Conservation (phyloP, 37 sponge, comb jelly and placozoan genomes). For the Hexactinellida sp. region DNA sequence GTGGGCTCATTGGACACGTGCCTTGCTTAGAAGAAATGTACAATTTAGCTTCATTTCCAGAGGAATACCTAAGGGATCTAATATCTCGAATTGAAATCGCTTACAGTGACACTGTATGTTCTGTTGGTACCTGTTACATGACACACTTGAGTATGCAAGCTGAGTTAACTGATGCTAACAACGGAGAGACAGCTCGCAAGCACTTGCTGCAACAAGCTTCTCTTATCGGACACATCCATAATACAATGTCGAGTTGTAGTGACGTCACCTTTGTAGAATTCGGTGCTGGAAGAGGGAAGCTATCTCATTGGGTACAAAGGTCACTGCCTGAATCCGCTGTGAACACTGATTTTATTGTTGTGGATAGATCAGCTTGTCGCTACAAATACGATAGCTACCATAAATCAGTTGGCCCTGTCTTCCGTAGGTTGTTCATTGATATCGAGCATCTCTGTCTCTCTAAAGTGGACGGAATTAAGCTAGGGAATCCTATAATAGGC, state of each 20-base stretch:
- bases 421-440: constrained; percentile 58
- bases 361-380: not conserved
- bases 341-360: not conserved
- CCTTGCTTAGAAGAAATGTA: not conserved
- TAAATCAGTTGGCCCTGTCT: constrained; percentile 30
- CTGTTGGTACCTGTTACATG: not conserved
- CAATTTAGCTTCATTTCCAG: not conserved
- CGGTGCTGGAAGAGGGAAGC: constrained; percentile 75
- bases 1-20: not conserved
- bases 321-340: constrained; percentile 12
- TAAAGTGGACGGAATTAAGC: not conserved
- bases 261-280: constrained; percentile 60
- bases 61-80: not conserved
- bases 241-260: constrained; percentile 9
- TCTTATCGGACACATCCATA: constrained; percentile 51
- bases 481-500: constrained; percentile 22
- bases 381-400: constrained; percentile 22
- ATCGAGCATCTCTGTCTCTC: constrained; percentile 47
- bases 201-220: constrained; percentile 74
- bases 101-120: not conserved
- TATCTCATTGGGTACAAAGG: constrained; percentile 40
- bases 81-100: not conserved
- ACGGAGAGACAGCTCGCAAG: constrained; percentile 56
- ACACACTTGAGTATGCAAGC: constrained; percentile 22
- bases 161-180: constrained; percentile 27